phyloP scores from a whole-genome alignment of 2,113 vertebrate species.

The Bostrychus sinensis region DNA sequence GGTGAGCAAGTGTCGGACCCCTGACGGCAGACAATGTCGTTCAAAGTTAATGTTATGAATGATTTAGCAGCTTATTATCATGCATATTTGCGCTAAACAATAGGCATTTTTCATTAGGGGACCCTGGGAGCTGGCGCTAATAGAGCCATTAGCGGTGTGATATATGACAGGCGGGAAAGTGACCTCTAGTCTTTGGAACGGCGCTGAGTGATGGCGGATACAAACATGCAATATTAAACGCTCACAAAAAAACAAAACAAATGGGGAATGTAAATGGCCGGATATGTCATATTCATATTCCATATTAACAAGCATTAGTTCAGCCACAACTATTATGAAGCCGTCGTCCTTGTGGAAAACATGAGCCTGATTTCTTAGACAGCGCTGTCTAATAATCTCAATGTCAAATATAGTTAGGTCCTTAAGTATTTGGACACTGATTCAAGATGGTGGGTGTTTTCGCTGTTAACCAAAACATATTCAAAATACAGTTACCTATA shows the following conservation, averaged over 20 bases:
- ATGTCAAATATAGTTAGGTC: background rate
- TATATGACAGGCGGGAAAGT: slow-evolving; percentile 71
- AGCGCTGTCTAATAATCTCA: background rate
- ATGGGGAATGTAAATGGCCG: slow-evolving; percentile 31
- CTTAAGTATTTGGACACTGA: background rate
- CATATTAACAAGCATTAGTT: slow-evolving; percentile 12
- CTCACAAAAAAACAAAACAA: slow-evolving; percentile 31
- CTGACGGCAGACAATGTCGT: slow-evolving; percentile 75
- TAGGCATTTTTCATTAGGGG: slow-evolving; percentile 78
- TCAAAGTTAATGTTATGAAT: slow-evolving; percentile 84
- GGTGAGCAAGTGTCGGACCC: slow-evolving; percentile 61
- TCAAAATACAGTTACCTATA: too few relatives aligned
- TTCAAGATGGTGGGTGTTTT: too few relatives aligned
- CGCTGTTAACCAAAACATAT: too few relatives aligned
- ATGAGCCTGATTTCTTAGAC: slow-evolving; percentile 5
- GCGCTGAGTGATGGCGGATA: slow-evolving; percentile 50
- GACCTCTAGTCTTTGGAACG: slow-evolving; percentile 62
- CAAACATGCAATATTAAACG: slow-evolving; percentile 36
- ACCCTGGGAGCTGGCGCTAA: slow-evolving; percentile 68
- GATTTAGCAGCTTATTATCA: slow-evolving; percentile 79
- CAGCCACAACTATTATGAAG: slow-evolving; percentile 17
- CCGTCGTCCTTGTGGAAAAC: slow-evolving; percentile 29
- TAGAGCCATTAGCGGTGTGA: slow-evolving; percentile 79
- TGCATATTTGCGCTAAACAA: slow-evolving; percentile 81
- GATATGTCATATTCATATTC: slow-evolving; percentile 15